Percentiles rank a stretch among this genome's conserved stretches.
Evolutionary conservation across 2,888 invertebrate genomes (phyloP).

Genomic region (Agrochola circellaris): DNA sequence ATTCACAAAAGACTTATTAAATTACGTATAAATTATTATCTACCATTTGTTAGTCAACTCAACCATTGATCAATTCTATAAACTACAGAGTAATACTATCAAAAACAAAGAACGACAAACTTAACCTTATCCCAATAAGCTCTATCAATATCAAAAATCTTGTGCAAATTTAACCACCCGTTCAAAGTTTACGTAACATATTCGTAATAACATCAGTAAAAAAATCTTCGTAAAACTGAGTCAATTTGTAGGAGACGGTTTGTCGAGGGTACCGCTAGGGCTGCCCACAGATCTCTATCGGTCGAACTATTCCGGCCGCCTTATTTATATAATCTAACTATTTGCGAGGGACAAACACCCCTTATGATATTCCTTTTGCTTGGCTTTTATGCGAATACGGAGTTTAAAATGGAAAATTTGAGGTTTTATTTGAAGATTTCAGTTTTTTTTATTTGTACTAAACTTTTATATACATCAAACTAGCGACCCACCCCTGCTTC

Average conservation of each 20-base stretch:
- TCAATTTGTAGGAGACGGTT: constrained; percentile 82
- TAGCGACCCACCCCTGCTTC: too few relatives aligned
- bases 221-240: constrained; percentile 85
- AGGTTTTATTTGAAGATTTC: background rate
- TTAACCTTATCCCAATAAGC: constrained; percentile 2
- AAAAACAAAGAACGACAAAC: background rate
- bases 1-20: background rate
- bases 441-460: background rate
- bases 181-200: constrained; percentile 75
- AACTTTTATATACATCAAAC: too few relatives aligned
- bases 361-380: constrained; percentile 69
- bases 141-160: constrained; percentile 29
- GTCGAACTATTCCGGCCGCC: constrained; percentile 85
- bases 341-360: constrained; percentile 89
- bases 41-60: background rate
- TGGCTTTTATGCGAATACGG: constrained; percentile 48
- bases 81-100: background rate
- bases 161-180: constrained; percentile 67
- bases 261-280: constrained; percentile 68
- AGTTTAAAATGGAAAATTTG: constrained; percentile 48
- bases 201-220: constrained; percentile 78
- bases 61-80: background rate
- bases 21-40: background rate
- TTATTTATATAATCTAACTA: constrained; percentile 91
- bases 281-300: constrained; percentile 87